Base-by-base conservation (phyloP, 37 sponge, comb jelly and placozoan species). In the Agelas oroides region DNA sequence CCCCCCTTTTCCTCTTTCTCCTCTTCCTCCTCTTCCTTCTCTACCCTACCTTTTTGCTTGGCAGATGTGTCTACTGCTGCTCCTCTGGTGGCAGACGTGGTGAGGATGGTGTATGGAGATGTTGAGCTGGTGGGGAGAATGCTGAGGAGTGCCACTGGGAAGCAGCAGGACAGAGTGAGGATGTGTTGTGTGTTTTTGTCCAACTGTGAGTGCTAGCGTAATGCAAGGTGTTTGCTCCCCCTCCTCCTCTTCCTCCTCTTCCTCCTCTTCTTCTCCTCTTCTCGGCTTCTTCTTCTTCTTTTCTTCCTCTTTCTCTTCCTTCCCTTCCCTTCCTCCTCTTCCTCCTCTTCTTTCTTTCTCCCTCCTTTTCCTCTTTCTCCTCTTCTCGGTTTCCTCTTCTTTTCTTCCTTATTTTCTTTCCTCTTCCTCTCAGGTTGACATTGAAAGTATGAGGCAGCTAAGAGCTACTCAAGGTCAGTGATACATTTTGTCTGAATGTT, bases 381-480 rank as follows among this genome's bases (percentile, higher is more conserved):
- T 17, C 57, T 19, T 56, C 57, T 30, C 53, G 65, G n/a, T n/a
- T n/a, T n/a, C n/a, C n/a, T n/a, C n/a, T n/a, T n/a, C n/a, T n/a
- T n/a, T n/a, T n/a, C n/a, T 27, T 23, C 65, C 65, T 12, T 64
- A 11, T 64, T 27, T 24, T 23, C n/a, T 24, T 64, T 70, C 11
- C n/a, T n/a, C n/a, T n/a, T n/a, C n/a, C n/a, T n/a, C n/a, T 5
- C 21, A 66, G 80, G 80, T 66, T 39, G 83, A 88, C 60, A 28
- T 33, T 46, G 89, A 88, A 18, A 76, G 82, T 27, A 82, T 82
- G 77, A 31, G 89, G 30, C 83, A 82, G 71, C 38, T 88, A 16
- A 82, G 83, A 76, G 71, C 89, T 20, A 57, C 89, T 39, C 80
- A 69, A 77, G 89, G 90, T 90, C 11, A 53, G 68, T n/a, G n/a